Base-by-base conservation (phyloP, 2,888 invertebrate genomes). In the Steromphala cineraria region DNA sequence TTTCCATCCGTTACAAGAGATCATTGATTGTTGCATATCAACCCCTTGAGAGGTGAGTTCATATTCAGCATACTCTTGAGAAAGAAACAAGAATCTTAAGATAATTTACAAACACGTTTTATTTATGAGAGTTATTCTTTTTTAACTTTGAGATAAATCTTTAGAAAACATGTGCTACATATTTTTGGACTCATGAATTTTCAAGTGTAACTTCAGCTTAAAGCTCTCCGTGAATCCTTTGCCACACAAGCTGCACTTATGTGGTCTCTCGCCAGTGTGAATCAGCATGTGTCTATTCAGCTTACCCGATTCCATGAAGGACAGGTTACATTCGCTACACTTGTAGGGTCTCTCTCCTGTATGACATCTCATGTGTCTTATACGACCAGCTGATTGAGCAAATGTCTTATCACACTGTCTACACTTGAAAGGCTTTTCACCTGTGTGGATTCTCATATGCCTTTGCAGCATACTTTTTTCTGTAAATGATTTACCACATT, bases 401-500 rank as follows among this genome's bases (percentile, higher is more conserved):
- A 55, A 17, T 31, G 24, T 24, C 28, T 28, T 62, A 2, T 15
- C 4, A 17, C 62, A 62, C 24, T 28, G n/a, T 15, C 15, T 53
- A 79, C 86, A 86, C 3, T 84, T 55, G 67, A 83, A 82, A 13
- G 86, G 86, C 46, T 84, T 56, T 0, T 84, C 84, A 21, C 83
- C 53, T 74, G 55, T 82, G 67, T 86, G 86, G 19, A 82, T 84
- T 21, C 82, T 56, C 28, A 84, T 79, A 55, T 86, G 86, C 67
- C 83, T 84, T 24, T 86, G 81, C 52, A 86, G 81, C 15, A 83
- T 84, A 8, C 82, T 53, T 28, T 83, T 77, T 13, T 83, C 52
- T 19, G 84, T 84, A 62, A 86, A 86, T 0, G 86, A 81, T 71
- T 85, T 84, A 2, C 84, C 86, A 82, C 86, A 86, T 0, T 15